Conservation (phyloP, 2,888 invertebrate genomes). For the Beris chalybata region DNA sequence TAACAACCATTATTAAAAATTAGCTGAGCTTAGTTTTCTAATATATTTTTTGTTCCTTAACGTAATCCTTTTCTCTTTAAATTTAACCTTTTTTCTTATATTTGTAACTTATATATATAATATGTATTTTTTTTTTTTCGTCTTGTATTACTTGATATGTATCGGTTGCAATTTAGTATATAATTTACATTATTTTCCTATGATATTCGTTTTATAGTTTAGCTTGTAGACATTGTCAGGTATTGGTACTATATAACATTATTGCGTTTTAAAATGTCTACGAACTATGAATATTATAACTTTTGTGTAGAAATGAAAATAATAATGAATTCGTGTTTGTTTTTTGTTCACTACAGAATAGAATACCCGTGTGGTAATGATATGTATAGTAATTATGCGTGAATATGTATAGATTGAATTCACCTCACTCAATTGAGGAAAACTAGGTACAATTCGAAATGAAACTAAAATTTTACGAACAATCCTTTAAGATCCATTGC, state of each 20-base stretch:
- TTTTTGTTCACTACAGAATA: not conserved
- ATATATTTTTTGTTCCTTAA: not conserved
- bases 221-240: not conserved
- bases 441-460: not conserved
- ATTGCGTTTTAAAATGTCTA: slow-evolving; percentile 28
- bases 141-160: slow-evolving; percentile 38
- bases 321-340: not conserved
- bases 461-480: not conserved
- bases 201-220: slow-evolving; percentile 4
- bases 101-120: slow-evolving; percentile 42
- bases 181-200: not conserved
- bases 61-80: slow-evolving; percentile 39
- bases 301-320: not conserved
- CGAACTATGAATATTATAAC: slow-evolving; percentile 15
- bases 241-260: slow-evolving; percentile 11
- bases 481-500: too few relatives aligned
- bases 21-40: slow-evolving; percentile 5
- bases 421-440: not conserved
- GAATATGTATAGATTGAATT: not conserved
- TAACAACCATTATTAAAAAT: slow-evolving; percentile 14
- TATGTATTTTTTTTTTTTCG: slow-evolving; percentile 46
- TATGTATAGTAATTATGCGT: not conserved
- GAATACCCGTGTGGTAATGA: not conserved
- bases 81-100: slow-evolving; percentile 38
- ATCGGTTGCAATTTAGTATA: slow-evolving; percentile 37